Percentiles rank a stretch among this genome's conserved stretches.
These are phyloP conservation scores for Ichneumoninae sp. DNA, from an alignment of 2,888 invertebrate species.

Conservation along the genomic window DNA sequence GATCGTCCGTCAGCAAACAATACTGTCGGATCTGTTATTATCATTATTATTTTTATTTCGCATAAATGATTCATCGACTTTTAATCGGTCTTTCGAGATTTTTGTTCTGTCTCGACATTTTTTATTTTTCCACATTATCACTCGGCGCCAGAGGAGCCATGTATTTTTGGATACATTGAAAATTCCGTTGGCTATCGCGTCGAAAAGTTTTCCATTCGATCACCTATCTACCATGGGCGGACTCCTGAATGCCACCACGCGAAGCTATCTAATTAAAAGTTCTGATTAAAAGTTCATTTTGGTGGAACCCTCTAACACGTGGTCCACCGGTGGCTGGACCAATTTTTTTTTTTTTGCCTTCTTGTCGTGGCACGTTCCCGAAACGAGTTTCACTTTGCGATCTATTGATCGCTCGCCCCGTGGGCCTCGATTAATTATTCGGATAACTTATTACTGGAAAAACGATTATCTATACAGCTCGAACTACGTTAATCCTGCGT, in stretches of 20 bases:
- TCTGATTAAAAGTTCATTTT: conserved; percentile 64
- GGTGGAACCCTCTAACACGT: neutral
- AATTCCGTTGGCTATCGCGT: neutral
- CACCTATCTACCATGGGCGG: conserved; percentile 7
- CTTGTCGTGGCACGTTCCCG: neutral
- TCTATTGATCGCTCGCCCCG: neutral
- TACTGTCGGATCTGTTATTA: neutral
- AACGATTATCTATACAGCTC: neutral
- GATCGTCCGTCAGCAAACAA: conserved; percentile 53
- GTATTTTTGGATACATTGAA: neutral
- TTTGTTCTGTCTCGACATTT: conserved; percentile 2
- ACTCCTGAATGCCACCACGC: conserved; percentile 15
- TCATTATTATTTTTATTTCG: conserved; percentile 27
- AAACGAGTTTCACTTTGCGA: conserved; percentile 23
- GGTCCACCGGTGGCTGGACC: neutral
- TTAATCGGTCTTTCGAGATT: conserved; percentile 32
- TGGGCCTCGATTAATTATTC: neutral
- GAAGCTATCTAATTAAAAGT: conserved; percentile 58
- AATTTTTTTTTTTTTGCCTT: conserved; percentile 27
- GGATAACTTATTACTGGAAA: neutral
- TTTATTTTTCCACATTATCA: neutral
- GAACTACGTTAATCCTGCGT: neutral
- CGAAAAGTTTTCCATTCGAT: conserved; percentile 50
- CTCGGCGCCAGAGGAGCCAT: neutral
- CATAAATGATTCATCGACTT: conserved; percentile 49